phyloP scores from a whole-genome alignment of 2,888 invertebrate genomes.

The Hoplodrina blanda region DNA sequence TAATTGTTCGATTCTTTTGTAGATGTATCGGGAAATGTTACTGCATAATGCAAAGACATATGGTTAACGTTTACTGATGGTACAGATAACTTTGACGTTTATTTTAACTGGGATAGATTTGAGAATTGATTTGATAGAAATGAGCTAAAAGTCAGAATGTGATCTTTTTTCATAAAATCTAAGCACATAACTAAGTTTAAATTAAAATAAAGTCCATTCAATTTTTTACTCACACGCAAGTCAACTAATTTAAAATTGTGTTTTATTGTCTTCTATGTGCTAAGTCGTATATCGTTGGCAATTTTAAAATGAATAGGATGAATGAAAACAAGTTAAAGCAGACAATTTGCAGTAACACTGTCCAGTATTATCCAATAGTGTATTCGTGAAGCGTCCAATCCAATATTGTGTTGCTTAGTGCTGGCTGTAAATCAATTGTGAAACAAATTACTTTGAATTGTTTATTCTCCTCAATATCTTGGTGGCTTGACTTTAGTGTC shows the following conservation, averaged over 20 bases:
- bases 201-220: neutral
- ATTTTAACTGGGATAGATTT: neutral
- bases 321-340: slow-evolving; percentile 22
- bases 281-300: slow-evolving; percentile 10
- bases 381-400: slow-evolving; percentile 17
- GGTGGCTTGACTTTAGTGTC: neutral
- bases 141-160: no score
- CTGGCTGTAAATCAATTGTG: slow-evolving; percentile 22
- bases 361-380: slow-evolving; percentile 23
- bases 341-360: slow-evolving; percentile 24
- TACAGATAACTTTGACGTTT: no score
- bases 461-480: slow-evolving; percentile 6
- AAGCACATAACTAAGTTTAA: neutral
- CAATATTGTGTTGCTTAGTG: slow-evolving; percentile 23
- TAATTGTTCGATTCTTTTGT: neutral
- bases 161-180: no score
- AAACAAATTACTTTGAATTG: slow-evolving; percentile 29
- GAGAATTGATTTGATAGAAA: neutral
- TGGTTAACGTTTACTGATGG: no score
- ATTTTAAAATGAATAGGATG: slow-evolving; percentile 24
- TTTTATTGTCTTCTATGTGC: slow-evolving; percentile 8
- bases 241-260: slow-evolving; percentile 7
- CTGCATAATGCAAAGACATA: neutral
- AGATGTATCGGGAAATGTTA: neutral
- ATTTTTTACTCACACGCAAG: neutral